phyloP scores from a whole-genome alignment of 2,113 vertebrate genomes.

The Thalassarche chlororhynchos region DNA sequence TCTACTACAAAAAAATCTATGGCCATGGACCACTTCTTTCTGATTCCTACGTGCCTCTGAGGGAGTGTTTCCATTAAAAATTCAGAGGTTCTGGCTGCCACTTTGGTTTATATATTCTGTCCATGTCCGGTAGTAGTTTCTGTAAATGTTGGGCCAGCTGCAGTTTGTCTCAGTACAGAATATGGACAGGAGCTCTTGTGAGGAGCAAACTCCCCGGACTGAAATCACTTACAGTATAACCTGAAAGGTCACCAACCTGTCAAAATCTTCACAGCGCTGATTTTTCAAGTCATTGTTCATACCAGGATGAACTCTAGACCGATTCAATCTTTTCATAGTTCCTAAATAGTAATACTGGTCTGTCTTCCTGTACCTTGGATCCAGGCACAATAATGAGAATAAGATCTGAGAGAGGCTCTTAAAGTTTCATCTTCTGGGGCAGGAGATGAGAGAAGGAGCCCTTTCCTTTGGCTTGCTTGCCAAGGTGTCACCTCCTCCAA shows the following conservation, averaged over 20 bases:
- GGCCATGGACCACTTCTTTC: neutral
- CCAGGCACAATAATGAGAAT: neutral
- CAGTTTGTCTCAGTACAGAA: conserved; percentile 1
- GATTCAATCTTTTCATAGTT: conserved; percentile 33
- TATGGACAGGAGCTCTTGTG: neutral
- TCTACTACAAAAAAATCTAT: neutral
- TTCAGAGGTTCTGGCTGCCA: neutral
- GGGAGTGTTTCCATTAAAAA: neutral
- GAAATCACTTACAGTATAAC: conserved; percentile 22
- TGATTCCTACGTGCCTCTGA: fast-evolving
- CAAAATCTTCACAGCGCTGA: conserved; percentile 23
- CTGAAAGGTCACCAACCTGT: conserved; percentile 63
- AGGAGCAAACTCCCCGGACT: conserved; percentile 1
- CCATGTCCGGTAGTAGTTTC: neutral
- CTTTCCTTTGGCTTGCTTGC: neutral
- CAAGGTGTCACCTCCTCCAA: neutral
- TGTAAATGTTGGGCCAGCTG: neutral
- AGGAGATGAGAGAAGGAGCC: neutral
- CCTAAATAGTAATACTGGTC: neutral
- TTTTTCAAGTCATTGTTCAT: conserved; percentile 40
- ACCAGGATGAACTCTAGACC: neutral
- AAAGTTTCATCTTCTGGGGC: neutral
- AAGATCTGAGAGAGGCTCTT: neutral
- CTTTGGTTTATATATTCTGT: neutral
- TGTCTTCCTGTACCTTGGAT: neutral